These are phyloP conservation scores for Cinara cedri DNA, from an alignment of 2,888 invertebrate species.

Conservation along the genomic window DNA sequence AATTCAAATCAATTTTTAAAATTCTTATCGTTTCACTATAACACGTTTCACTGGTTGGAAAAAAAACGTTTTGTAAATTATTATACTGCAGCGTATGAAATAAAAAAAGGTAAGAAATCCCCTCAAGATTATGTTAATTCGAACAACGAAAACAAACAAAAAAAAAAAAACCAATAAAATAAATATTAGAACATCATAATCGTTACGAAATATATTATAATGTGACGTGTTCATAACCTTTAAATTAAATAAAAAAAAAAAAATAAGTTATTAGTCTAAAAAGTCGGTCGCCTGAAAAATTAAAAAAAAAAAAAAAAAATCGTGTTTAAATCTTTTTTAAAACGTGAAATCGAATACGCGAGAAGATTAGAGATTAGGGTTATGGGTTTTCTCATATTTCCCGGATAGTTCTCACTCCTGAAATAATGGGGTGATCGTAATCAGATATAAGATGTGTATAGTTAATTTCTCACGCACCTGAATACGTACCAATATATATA, in stretches of 20 bases:
- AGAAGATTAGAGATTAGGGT: conserved; percentile 50
- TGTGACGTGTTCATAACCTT: conserved; percentile 21
- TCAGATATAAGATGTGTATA: conserved; percentile 32
- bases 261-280: not conserved
- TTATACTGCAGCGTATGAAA: no score
- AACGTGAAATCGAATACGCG: conserved; percentile 47
- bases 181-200: not conserved
- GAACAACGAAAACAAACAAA: no score
- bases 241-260: not conserved
- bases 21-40: no score
- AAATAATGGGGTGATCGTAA: conserved; percentile 23
- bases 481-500: not conserved
- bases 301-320: not conserved
- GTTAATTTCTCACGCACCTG: conserved; percentile 52
- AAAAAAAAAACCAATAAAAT: not conserved
- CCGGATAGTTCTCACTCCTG: conserved; percentile 1
- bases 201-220: not conserved
- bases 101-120: no score
- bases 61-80: no score
- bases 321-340: not conserved
- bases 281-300: conserved; percentile 21
- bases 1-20: no score
- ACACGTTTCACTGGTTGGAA: no score
- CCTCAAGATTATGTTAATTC: not conserved
- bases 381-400: conserved; percentile 43